phyloP scores from a whole-genome alignment of 1,140 invertebrate species.

The Maconellicoccus hirsutus region DNA sequence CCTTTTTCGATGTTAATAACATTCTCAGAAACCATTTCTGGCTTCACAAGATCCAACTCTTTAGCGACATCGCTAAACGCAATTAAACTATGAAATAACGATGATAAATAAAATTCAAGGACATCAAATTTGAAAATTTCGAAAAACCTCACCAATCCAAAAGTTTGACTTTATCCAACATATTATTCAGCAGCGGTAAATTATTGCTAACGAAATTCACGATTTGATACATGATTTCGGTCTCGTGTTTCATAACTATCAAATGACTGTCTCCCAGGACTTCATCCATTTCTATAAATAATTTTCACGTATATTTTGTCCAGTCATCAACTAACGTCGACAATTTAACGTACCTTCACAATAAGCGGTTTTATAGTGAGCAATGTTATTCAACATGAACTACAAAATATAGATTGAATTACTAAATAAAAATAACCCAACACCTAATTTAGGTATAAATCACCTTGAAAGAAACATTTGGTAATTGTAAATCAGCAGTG shows the following conservation, averaged over 20 bases:
- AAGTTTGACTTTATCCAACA: slow-evolving; percentile 52
- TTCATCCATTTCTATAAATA: slow-evolving; percentile 59
- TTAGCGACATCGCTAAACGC: slow-evolving; percentile 54
- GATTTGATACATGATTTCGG: slow-evolving; percentile 53
- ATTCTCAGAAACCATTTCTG: slow-evolving; percentile 42
- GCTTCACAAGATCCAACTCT: slow-evolving; percentile 58
- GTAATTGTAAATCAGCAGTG: slow-evolving; percentile 42
- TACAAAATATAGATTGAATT: neutral
- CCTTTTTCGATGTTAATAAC: slow-evolving; percentile 56
- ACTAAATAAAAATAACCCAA: neutral
- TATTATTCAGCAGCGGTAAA: slow-evolving; percentile 43
- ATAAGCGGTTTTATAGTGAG: neutral
- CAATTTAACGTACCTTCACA: neutral
- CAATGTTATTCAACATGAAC: slow-evolving; percentile 11
- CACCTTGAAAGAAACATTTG: slow-evolving; percentile 49
- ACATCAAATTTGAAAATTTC: neutral
- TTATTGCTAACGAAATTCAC: slow-evolving; percentile 50
- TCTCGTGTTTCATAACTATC: slow-evolving; percentile 64
- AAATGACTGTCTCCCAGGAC: slow-evolving; percentile 59
- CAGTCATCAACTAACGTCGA: too few relatives aligned
- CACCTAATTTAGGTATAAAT: neutral
- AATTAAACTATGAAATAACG: slow-evolving; percentile 46
- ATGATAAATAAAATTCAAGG: neutral
- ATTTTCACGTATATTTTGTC: too few relatives aligned
- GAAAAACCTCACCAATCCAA: slow-evolving; percentile 54